These are phyloP conservation scores for Leontopithecus rosalia DNA, from an alignment of 2,797 vertebrate genomes.

Conservation along the genomic window DNA sequence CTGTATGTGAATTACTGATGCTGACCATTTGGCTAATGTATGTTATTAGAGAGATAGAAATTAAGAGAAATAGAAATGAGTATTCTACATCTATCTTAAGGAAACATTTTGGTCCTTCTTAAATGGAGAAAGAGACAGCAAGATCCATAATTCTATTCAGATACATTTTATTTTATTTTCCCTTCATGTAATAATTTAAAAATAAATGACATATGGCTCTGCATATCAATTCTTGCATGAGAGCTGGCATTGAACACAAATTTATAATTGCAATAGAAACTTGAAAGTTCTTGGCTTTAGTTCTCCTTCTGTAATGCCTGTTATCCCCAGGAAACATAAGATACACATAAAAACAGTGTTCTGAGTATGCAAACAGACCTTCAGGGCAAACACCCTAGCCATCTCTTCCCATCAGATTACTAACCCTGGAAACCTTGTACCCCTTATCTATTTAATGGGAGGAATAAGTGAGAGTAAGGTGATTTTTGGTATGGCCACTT, in stretches of 20 bases:
- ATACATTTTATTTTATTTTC: conserved; percentile 30
- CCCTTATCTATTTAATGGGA: not conserved
- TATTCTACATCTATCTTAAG: conserved; percentile 30
- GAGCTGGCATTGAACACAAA: conserved; percentile 29
- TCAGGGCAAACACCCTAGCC: not conserved
- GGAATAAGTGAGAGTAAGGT: not conserved
- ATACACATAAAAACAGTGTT: not conserved
- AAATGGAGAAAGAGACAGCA: not conserved
- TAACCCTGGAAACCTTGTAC: not conserved
- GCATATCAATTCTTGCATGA: not conserved
- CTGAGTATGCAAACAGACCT: not conserved
- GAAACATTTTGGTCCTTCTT: conserved; percentile 17
- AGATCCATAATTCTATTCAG: not conserved
- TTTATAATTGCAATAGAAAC: not conserved
- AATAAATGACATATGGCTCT: not conserved
- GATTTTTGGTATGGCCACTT: not conserved
- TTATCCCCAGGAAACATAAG: not conserved
- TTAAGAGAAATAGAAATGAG: conserved; percentile 15
- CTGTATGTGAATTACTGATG: not conserved
- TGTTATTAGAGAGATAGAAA: no score
- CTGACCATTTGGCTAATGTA: not conserved
- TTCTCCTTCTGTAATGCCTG: not conserved
- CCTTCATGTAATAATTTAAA: conserved; percentile 22
- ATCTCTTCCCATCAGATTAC: not conserved
- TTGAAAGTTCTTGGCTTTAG: not conserved